A percentile compares a stretch with the other conserved stretches of the same genome.
These are phyloP conservation scores for Oryzias celebensis DNA, from an alignment of 2,113 vertebrate species.

Conservation along the genomic window DNA sequence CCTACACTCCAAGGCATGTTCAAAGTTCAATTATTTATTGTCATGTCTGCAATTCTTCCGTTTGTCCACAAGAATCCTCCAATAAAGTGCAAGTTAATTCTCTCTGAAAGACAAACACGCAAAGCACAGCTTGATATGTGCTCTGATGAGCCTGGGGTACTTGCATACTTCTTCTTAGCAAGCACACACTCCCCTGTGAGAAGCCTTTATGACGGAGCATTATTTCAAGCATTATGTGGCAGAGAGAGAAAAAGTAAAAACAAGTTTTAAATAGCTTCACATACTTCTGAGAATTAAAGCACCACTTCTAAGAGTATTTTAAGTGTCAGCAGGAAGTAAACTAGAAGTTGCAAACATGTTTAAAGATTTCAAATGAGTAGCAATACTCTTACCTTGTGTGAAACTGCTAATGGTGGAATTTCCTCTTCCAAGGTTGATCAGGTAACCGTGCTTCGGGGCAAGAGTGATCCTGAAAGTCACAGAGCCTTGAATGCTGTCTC, in stretches of 20 bases:
- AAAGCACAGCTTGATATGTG: slow-evolving; percentile 29
- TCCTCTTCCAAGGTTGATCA: slow-evolving; percentile 87
- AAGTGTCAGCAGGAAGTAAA: neutral
- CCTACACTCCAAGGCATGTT: neutral
- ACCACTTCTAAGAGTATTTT: slow-evolving; percentile 1
- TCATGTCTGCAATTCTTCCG: slow-evolving; percentile 12
- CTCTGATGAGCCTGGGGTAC: slow-evolving; percentile 39
- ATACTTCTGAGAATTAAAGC: slow-evolving; percentile 7
- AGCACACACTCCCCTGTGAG: slow-evolving; percentile 37
- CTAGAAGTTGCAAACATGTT: slow-evolving; percentile 14
- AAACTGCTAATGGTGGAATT: slow-evolving; percentile 88
- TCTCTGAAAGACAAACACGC: slow-evolving; percentile 33
- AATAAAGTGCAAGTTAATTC: slow-evolving; percentile 29
- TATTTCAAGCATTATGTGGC: slow-evolving; percentile 35
- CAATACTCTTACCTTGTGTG: slow-evolving; percentile 86
- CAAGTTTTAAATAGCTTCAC: slow-evolving; percentile 14
- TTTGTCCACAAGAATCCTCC: slow-evolving; percentile 8
- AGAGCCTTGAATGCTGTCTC: slow-evolving; percentile 80
- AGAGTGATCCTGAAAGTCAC: slow-evolving; percentile 84
- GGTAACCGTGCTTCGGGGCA: slow-evolving; percentile 83
- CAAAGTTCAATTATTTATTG: slow-evolving; percentile 12
- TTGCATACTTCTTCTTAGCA: slow-evolving; percentile 38
- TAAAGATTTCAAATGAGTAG: slow-evolving; percentile 19
- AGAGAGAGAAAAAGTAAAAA: slow-evolving; percentile 19
- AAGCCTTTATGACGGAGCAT: slow-evolving; percentile 27